Evolutionary conservation across 2,113 vertebrate species (phyloP), one percentile per base, ranked within the genome.

Genomic region (Coracopsis vasa): DNA sequence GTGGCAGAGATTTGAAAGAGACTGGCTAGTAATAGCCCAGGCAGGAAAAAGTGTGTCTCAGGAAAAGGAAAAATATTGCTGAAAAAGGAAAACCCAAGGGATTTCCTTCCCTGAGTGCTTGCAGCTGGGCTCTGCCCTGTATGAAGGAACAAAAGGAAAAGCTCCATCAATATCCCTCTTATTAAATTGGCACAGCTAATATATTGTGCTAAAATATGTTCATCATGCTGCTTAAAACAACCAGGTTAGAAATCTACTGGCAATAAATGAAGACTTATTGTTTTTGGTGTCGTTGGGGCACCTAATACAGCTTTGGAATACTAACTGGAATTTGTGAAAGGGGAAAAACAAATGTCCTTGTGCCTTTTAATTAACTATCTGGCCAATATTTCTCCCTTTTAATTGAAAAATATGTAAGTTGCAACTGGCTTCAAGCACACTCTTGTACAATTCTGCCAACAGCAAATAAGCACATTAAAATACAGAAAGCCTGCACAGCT

Each of bases 351-450:
- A 29, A 75, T 50, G 31, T 81, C n/a, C 51, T 2, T 3, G 42
- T 78, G 70, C 88, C 54, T 96, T 95, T 97, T 97, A 91, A 92
- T 96, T 94, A 97, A 92, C 54, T 97, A 28, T 94, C 92, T 96
- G 79, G 58, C 80, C 86, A 89, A 84, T 81, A 67, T 54, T 80
- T 94, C 45, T 91, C 33, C 12, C 15, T 87, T 80, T 94, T 96
- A 90, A 96, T 82, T 94, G 42, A 86, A 97, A 96, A 97, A 97
- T 96, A 90, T 97, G 31, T 94, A 89, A 39, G 65, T 62, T 95
- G 50, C 33, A 86, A 85, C 65, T 96, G 77, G 65, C 54, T 97
- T 72, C 41, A 80, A 64, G 84, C 8, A 4, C 14, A 27, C 13
- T 96, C 29, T 29, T 71, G 37, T 29, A 41, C 80, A 66, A 35